Percentiles rank a stretch among this genome's conserved stretches.
phyloP scores from a whole-genome alignment of 2,113 vertebrate species.

The Coregonus clupeaformis region DNA sequence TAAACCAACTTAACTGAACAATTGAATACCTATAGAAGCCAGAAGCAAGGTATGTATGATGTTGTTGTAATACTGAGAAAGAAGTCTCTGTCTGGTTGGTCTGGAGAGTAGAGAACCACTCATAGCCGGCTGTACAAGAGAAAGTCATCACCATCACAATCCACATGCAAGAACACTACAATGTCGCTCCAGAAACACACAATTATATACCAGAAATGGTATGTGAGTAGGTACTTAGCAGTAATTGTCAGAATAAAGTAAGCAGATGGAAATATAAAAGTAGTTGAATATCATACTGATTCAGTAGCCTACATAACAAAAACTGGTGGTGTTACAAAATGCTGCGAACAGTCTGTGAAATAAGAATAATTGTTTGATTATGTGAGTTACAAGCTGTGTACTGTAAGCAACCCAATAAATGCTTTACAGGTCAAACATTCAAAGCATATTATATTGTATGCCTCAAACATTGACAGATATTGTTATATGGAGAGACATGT shows the following conservation, averaged over 20 bases:
- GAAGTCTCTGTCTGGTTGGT: no score
- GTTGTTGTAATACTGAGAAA: no score
- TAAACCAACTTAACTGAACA: no score
- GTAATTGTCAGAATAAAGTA: neutral
- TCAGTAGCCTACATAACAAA: neutral
- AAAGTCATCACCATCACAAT: no score
- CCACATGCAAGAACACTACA: no score
- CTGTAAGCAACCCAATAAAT: neutral
- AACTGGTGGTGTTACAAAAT: neutral
- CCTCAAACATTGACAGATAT: slow-evolving; percentile 8
- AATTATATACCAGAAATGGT: no score
- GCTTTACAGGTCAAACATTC: slow-evolving; percentile 6
- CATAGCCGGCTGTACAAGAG: no score
- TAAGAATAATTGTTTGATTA: slow-evolving; percentile 3
- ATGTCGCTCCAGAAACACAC: no score
- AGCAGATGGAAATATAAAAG: no score
- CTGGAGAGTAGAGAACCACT: no score
- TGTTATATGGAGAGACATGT: neutral
- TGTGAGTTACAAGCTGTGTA: neutral
- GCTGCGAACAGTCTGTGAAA: neutral
- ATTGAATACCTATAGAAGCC: no score
- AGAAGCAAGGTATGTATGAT: no score
- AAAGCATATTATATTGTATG: neutral
- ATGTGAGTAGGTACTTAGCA: neutral
- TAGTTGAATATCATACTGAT: neutral